A percentile compares a stretch with the other conserved stretches of the same genome.
phyloP scores from a whole-genome alignment of 2,797 vertebrate species.

The Mormyrus proboscirostris region DNA sequence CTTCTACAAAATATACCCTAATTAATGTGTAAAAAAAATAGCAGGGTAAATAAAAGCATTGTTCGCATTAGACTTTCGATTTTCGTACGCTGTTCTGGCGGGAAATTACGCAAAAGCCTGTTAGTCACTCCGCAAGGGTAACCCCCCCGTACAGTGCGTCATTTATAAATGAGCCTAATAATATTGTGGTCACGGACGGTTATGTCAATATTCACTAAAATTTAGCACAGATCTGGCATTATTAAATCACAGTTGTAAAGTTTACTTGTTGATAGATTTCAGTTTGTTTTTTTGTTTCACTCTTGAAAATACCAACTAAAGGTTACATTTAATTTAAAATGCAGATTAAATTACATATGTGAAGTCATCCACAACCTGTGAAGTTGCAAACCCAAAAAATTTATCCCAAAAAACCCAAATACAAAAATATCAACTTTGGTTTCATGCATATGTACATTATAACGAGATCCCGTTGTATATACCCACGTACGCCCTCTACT shows the following conservation, averaged over 20 bases:
- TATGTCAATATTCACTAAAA: background rate
- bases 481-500: conserved; percentile 45
- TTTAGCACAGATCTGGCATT: background rate
- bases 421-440: background rate
- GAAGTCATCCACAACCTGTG: background rate
- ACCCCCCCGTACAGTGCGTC: background rate
- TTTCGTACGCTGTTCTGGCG: background rate
- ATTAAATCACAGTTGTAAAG: background rate
- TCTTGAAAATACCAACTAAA: background rate
- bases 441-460: background rate
- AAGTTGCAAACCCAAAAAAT: background rate
- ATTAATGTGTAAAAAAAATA: background rate
- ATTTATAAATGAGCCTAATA: background rate
- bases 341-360: background rate
- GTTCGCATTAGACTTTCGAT: background rate
- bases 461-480: background rate
- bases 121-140: background rate
- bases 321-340: background rate
- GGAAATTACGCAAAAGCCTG: background rate
- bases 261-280: background rate
- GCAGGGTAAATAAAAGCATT: background rate
- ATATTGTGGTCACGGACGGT: background rate
- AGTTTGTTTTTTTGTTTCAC: background rate
- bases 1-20: background rate
- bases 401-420: background rate